Evolutionary conservation across 2,113 vertebrate species (phyloP).

Genomic region (Serilophus lunatus): DNA sequence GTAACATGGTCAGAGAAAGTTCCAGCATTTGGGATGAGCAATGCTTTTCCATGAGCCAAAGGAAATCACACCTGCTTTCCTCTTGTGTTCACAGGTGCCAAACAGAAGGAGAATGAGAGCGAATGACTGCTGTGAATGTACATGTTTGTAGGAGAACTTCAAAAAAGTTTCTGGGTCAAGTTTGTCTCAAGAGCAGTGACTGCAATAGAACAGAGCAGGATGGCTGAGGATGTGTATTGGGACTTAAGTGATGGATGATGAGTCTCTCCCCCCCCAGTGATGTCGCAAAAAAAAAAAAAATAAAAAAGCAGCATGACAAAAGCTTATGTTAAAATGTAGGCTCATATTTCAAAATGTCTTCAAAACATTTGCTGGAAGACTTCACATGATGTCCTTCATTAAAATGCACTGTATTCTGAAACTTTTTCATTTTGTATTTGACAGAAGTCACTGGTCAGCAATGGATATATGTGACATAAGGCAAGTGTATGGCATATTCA

Average conservation of each 20-base stretch:
- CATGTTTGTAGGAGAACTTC: constrained; percentile 60
- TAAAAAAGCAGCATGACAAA: constrained; percentile 66
- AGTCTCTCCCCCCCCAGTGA: constrained; percentile 69
- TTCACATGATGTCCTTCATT: constrained; percentile 73
- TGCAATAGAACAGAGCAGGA: constrained; percentile 57
- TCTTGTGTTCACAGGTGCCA: constrained; percentile 77
- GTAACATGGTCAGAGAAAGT: accelerated
- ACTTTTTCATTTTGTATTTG: constrained; percentile 67
- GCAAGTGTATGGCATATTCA: constrained; percentile 70
- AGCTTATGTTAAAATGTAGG: constrained; percentile 69
- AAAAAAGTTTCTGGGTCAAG: constrained; percentile 69
- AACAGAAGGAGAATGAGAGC: constrained; percentile 80
- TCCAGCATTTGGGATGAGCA: neutral
- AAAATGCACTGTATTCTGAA: constrained; percentile 73
- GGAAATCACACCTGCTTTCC: neutral
- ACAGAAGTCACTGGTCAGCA: constrained; percentile 70
- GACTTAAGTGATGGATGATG: constrained; percentile 67
- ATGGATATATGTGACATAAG: constrained; percentile 68
- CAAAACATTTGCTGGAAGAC: constrained; percentile 67
- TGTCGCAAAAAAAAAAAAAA: constrained; percentile 40
- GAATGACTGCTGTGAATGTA: constrained; percentile 74
- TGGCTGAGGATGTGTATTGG: constrained; percentile 63
- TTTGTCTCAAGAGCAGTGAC: constrained; percentile 72
- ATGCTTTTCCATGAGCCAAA: neutral
- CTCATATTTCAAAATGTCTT: constrained; percentile 68